Evolutionary conservation across 23 tunicate genomes (phyloP), one percentile per base, ranked within the genome.

Genomic region (Ascidia mentula): DNA sequence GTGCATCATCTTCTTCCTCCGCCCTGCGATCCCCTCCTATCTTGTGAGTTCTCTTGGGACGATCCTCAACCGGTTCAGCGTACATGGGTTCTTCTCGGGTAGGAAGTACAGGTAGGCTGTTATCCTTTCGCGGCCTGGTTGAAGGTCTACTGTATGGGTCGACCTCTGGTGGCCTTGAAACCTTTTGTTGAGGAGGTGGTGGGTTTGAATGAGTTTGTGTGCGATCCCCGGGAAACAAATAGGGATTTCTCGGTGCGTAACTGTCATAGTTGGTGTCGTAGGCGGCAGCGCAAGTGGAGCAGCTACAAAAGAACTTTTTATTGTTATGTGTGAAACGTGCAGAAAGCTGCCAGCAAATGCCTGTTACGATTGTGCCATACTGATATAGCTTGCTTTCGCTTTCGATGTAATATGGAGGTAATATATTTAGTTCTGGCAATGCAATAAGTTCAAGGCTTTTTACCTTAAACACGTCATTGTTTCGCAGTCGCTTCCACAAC

Each of bases 401-500:
- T n/a, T n/a, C n/a, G n/a, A n/a, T n/a, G n/a, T n/a, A n/a, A n/a
- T n/a, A n/a, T n/a, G n/a, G n/a, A n/a, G n/a, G n/a, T n/a, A n/a
- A 15, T 45, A 45, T 45, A 45, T 17, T 45, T 18, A 15, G 17
- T 45, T 45, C 18, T 15, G 60, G 18, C 17, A 45, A 45, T 15
- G 17, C 17, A 45, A 45, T 18, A 15, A n/a, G n/a, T n/a, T n/a
- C n/a, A n/a, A 53, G 32, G 36, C 6, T 7, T 6, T 2, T 6
- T 73, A 82, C 86, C 86, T 82, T 17, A 46, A 73, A 59, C 34
- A 82, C 5, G 86, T 73, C 33, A 40, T 39, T 1, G 72, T 45
- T 18, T 82, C 86, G 45, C 86, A 82, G 34, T 74, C 79, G 60
- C 79, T 73, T 35, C 36, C 60, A 37, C 86, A 82, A 46, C 45